These are phyloP conservation scores for Platycercus adscitus DNA, from an alignment of 2,113 vertebrate species.

Conservation along the genomic window DNA sequence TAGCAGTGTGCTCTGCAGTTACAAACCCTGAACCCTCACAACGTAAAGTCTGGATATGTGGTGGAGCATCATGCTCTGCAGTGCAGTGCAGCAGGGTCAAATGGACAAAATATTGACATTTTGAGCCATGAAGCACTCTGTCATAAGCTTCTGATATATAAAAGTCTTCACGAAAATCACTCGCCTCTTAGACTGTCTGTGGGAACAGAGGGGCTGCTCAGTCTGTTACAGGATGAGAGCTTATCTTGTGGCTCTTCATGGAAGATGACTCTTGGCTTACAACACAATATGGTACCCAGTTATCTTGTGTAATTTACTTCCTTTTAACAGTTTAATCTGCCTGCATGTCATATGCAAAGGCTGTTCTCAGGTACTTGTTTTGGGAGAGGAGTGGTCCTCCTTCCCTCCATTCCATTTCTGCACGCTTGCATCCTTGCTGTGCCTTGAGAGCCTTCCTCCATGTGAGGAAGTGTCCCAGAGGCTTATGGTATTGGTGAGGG, in stretches of 20 bases:
- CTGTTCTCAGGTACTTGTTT: background rate
- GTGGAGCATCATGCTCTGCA: background rate
- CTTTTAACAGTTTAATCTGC: background rate
- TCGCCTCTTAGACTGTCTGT: background rate
- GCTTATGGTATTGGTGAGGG: accelerated
- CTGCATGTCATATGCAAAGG: background rate
- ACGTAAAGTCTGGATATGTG: background rate
- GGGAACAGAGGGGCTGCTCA: background rate
- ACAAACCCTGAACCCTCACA: background rate
- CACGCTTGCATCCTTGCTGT: accelerated
- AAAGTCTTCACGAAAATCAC: background rate
- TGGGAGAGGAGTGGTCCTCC: background rate
- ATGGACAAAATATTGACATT: background rate
- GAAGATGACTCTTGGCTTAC: background rate
- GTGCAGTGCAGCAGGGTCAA: background rate
- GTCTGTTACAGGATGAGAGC: background rate
- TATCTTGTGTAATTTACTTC: background rate
- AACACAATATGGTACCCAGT: background rate
- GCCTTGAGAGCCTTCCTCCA: background rate
- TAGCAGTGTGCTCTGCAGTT: background rate
- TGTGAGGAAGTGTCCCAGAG: background rate
- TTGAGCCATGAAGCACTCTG: background rate
- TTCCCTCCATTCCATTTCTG: background rate
- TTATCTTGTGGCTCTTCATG: accelerated
- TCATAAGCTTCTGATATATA: background rate